Base-by-base conservation (phyloP, 2,797 vertebrate genomes). In the Diceros bicornis region DNA sequence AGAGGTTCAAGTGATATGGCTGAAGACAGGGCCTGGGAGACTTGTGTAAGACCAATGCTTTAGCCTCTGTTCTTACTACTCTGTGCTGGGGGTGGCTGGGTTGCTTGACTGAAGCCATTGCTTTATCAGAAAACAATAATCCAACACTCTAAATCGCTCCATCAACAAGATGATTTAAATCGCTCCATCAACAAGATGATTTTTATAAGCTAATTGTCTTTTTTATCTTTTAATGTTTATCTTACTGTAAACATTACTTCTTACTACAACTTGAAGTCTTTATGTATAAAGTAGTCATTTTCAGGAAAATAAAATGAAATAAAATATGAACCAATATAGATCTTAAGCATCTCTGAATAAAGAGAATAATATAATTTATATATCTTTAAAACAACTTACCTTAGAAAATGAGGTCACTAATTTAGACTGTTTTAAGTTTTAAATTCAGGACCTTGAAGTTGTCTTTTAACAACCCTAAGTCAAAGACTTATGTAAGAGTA, bases 371-470 rank as follows among this genome's bases (percentile, higher is more conserved):
- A 18, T 7, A 34, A 69, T 32, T 88, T 59, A 21, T 61, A 10
- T 12, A 20, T 72, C 17, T 82, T 89, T 66, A 61, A 78, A 78
- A 88, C 34, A 44, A 74, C 2, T 29, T 41, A 44, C 21, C n/a
- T 86, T 69, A 21, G 50, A 96, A 92, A 96, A n/a, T 27, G 9
- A 55, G 37, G 6, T 59, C 72, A 64, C 23, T 89, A 32, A 87
- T 86, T 97, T 91, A 93, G 23, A 44, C 21, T 55, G 37, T 55
- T 71, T 37, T 44, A 91, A 79, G 41, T 34, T 97, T 93, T 44
- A 59, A 44, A 52, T 62, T 59, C 32, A 75, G 74, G 20, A 57
- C 47, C 64, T 47, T 7, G 23, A 50, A 89, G 55, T 71, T 61
- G 32, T 55, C 47, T 32, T 41, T 90, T 41, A 89, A 77, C 23